Conservation (phyloP, 1,140 invertebrate genomes). For the Pemphigus obesinymphae region DNA sequence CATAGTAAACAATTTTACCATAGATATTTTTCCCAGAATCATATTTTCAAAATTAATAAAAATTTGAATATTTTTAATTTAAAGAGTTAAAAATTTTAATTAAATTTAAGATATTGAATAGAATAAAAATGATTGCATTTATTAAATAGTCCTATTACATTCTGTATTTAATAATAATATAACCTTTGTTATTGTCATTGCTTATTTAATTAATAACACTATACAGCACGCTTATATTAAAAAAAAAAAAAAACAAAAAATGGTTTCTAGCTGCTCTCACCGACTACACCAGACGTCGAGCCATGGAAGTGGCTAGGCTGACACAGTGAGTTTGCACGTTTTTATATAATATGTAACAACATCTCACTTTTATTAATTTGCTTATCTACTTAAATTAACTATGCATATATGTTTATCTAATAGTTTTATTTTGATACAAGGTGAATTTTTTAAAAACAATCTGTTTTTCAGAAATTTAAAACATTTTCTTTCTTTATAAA, state of each 20-base stretch:
- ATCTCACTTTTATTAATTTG: slow-evolving; percentile 6
- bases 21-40: no score
- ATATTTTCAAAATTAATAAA: no score
- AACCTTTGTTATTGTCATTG: slow-evolving; percentile 12
- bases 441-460: no score
- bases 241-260: slow-evolving; percentile 30
- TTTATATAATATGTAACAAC: background rate
- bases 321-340: slow-evolving; percentile 34
- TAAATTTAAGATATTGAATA: no score
- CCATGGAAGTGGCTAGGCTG: slow-evolving; percentile 72
- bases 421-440: background rate
- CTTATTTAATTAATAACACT: slow-evolving; percentile 38
- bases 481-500: no score
- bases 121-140: no score
- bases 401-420: background rate
- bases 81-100: no score
- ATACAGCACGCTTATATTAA: slow-evolving; percentile 39
- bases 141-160: no score
- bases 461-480: no score
- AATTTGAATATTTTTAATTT: no score
- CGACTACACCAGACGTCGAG: slow-evolving; percentile 54
- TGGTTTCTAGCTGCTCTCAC: slow-evolving; percentile 44
- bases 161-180: background rate
- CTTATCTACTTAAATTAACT: background rate
- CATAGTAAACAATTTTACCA: no score